phyloP scores from a whole-genome alignment of 2,113 vertebrate genomes.

The Apodemus sylvaticus region DNA sequence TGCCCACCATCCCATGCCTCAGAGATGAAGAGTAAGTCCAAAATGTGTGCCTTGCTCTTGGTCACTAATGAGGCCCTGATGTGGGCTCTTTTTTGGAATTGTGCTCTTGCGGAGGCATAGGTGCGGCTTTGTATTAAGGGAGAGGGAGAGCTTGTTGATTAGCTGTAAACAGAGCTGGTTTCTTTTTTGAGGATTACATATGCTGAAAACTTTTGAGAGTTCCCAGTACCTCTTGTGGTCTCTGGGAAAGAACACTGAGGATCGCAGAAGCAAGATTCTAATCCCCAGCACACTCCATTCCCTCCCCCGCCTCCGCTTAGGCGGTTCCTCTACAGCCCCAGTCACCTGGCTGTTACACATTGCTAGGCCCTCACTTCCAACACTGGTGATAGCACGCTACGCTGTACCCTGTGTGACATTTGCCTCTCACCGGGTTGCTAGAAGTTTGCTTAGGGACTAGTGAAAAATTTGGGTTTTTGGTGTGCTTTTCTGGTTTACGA shows the following conservation, averaged over 20 bases:
- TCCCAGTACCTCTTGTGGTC: neutral
- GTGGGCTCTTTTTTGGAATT: neutral
- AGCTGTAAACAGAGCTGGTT: slow-evolving; percentile 30
- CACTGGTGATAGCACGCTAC: neutral
- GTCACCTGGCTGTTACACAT: neutral
- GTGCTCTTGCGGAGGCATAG: neutral
- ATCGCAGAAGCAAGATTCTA: neutral
- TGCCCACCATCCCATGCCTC: neutral
- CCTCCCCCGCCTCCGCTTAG: neutral
- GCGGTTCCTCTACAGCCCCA: neutral
- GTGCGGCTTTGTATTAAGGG: neutral
- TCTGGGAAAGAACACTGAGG: neutral
- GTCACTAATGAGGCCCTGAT: neutral
- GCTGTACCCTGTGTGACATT: slow-evolving; percentile 4
- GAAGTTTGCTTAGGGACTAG: neutral
- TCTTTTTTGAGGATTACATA: neutral
- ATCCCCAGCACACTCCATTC: neutral
- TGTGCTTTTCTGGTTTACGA: neutral
- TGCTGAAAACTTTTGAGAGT: neutral
- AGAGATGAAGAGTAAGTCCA: slow-evolving; percentile 19
- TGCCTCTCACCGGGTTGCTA: neutral
- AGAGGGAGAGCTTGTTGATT: slow-evolving; percentile 19
- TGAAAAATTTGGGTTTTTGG: neutral
- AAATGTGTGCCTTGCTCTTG: neutral
- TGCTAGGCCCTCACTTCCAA: neutral